Conservation (phyloP, 1,140 invertebrate genomes). For the Conus ventricosus region DNA sequence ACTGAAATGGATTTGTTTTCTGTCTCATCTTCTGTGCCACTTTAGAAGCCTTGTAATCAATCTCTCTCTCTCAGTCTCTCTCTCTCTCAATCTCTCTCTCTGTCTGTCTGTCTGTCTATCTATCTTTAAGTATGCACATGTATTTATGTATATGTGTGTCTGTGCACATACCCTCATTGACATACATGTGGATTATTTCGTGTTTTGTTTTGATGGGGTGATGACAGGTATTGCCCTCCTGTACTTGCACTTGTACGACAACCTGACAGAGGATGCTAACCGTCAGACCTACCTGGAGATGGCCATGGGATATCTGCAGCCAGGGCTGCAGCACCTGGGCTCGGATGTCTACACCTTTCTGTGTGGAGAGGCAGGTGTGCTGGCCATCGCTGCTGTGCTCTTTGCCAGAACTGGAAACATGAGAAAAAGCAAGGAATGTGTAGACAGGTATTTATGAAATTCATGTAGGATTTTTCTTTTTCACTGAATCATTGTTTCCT, state of each 20-base stretch:
- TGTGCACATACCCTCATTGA: no score
- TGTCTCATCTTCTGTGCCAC: no score
- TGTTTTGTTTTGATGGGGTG: background rate
- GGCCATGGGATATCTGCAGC: conserved; percentile 75
- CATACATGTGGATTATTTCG: no score
- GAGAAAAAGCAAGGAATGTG: conserved; percentile 17
- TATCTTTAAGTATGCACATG: no score
- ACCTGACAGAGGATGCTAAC: conserved; percentile 50
- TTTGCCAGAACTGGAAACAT: conserved; percentile 74
- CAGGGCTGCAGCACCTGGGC: conserved; percentile 69
- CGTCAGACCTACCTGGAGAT: conserved; percentile 70
- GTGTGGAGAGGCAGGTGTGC: conserved; percentile 86
- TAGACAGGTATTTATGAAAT: conserved; percentile 4
- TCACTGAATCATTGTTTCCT: background rate
- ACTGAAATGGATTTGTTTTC: background rate
- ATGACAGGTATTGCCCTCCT: conserved; percentile 76
- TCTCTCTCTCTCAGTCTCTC: no score
- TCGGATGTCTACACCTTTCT: conserved; percentile 78
- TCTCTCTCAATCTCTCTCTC: no score
- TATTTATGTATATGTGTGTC: no score
- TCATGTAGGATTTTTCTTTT: background rate
- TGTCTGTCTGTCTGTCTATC: no score
- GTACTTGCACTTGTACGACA: conserved; percentile 75
- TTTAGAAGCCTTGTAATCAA: no score
- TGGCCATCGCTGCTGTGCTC: conserved; percentile 83